Base-by-base conservation (phyloP, 2,797 vertebrate species). In the Oryzias sinensis region DNA sequence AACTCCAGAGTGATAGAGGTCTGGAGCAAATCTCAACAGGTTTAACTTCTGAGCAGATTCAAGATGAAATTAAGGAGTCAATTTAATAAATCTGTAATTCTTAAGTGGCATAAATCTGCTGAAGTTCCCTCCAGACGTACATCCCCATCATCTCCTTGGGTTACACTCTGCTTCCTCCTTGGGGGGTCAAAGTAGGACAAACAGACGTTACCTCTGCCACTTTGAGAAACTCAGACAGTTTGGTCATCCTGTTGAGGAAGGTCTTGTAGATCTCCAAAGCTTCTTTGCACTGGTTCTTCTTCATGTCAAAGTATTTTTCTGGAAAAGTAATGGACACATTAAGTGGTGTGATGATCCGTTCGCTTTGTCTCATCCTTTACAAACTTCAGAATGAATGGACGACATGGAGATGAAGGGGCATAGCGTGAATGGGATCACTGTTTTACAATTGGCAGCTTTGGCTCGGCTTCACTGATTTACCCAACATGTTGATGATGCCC, bases 221-320 rank as follows among this genome's bases (percentile, higher is more conserved):
- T 92, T 96, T 96, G 88, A 99, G 94, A 84, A 97, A 98, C 88
- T 96, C 93, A 7, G 93, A 93, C 69, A 96, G 82, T 90, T 93
- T 97, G 83, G 93, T 94, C 94, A 94, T 97, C 84, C 94, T 93
- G 90, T 91, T 92, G 72, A 97, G 93, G 88, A 98, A 99, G 58
- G 92, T 95, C 91, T 95, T 96, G 91, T 98, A 98, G 88, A 97
- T 95, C 89, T 98, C 96, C 92, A 99, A 81, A 46, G 95, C 96
- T 82, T 98, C 95, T 91, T 95, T 95, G 89, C 96, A 98, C 83
- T 99, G 94, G 87, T 91, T 95, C 90, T 95, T 97, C 92, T 94
- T 97, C 96, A 98, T 96, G 89, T 96, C 93, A 90, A 99, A 98
- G 80, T 96, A 98, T 87, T 97, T 98, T 88, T 93, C 96, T 99